Percentiles rank a stretch among this genome's conserved stretches.
Evolutionary conservation across 2,797 vertebrate species (phyloP).

Genomic region (Sebastes ruberrimus): DNA sequence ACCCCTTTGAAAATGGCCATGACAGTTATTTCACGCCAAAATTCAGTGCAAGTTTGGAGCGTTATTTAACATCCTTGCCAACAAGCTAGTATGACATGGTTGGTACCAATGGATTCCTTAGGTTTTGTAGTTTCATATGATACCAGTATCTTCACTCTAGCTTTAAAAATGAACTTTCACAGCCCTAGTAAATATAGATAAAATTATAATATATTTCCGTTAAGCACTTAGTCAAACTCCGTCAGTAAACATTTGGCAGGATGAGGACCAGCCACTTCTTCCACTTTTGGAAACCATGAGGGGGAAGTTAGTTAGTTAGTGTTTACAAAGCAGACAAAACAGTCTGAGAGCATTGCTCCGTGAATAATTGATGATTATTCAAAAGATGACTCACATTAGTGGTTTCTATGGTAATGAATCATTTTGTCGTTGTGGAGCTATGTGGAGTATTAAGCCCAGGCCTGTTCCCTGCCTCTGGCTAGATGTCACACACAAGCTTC

Average conservation of each 20-base stretch:
- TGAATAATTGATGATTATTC: slow-evolving; percentile 81
- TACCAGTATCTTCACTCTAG: too few relatives aligned
- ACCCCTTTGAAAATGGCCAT: too few relatives aligned
- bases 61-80: too few relatives aligned
- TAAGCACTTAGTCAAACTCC: slow-evolving; percentile 17
- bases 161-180: too few relatives aligned
- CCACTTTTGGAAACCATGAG: slow-evolving; percentile 48
- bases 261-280: slow-evolving; percentile 63
- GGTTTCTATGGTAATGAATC: slow-evolving; percentile 74
- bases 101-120: too few relatives aligned
- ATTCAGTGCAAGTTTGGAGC: too few relatives aligned
- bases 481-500: slow-evolving; percentile 30
- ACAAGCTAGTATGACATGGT: too few relatives aligned
- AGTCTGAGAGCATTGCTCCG: slow-evolving; percentile 59
- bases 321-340: slow-evolving; percentile 76
- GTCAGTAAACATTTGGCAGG: slow-evolving; percentile 58
- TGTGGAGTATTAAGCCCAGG: slow-evolving; percentile 40
- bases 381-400: slow-evolving; percentile 79
- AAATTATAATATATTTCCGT: slow-evolving; percentile 26
- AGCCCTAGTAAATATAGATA: background rate
- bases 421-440: slow-evolving; percentile 65
- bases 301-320: slow-evolving; percentile 65
- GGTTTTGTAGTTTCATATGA: too few relatives aligned
- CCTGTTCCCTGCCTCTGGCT: slow-evolving; percentile 47
- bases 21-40: too few relatives aligned